Base-by-base conservation (phyloP, 2,888 invertebrate species). In the Aplocera efformata region DNA sequence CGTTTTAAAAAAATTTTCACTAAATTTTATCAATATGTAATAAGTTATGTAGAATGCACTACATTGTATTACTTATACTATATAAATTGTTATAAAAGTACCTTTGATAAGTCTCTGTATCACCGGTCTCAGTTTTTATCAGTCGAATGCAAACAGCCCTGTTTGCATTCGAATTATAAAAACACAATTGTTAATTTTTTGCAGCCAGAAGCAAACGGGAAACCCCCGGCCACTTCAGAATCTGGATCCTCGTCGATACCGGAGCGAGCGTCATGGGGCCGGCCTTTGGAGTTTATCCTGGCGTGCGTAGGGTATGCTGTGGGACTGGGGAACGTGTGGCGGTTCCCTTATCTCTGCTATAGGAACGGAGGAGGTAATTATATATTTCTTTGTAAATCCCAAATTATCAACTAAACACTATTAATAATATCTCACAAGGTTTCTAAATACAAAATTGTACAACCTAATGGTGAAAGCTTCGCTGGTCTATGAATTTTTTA, bases 281-380 rank as follows among this genome's bases (percentile, higher is more conserved):
- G 89, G 26, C 92, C 92, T 6, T 49, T 92, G 63, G 94, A 94
- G 84, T 94, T 94, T 68, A 90, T 94, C 46, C 85, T 94, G 60
- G 93, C 93, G 34, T 94, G 94, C 71, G 86, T 94, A 50, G 94
- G 94, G 24, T 94, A 94, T 60, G 94, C 94, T 23, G 93, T 94
- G 30, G 94, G 94, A 28, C 85, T 94, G 48, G 94, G 94, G 46
- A 94, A 94, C 71, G 93, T 94, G 30, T 94, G 93, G 93, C 88
- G 94, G 52, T 94, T 94, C 75, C 94, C 94, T 5, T 94, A 93
- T 72, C 86, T 94, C 31, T 92, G 92, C 64, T 94, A 94, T 73
- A 91, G 92, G 63, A 94, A 94, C 77, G 94, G 94, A 37, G 94
- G 94, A 68, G 94, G 94, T 94, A 77, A 81, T 49, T 6, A 41